Base-by-base conservation (phyloP, 2,113 vertebrate genomes). In the Barnardius zonarius region DNA sequence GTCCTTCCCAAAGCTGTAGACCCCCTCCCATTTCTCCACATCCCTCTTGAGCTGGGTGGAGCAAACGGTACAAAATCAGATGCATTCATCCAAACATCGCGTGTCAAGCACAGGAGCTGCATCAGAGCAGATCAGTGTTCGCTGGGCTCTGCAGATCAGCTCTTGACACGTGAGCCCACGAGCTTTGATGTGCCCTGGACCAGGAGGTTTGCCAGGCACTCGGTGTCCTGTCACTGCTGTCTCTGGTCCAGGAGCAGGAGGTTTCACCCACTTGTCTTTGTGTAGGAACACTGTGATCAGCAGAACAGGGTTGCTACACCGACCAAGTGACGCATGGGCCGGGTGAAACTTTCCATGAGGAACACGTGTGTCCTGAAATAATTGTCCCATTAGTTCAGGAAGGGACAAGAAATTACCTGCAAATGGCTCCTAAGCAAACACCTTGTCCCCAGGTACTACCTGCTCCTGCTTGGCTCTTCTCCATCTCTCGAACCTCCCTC, bases 321-420 rank as follows among this genome's bases (percentile, higher is more conserved):
- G 1, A 23, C 2, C 25, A 52, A 9, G 46, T 95, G 95, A 97
- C 59, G 66, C 62, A 84, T 0, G 1, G 69, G 12, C 73, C 4
- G 52, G 6, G 61, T 93, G 93, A 74, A 95, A 96, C 81, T 96
- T 96, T 97, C 91, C 95, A 68, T 91, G 81, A 95, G 83, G 35
- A 81, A 51, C 94, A 84, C 9, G 12, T 74, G 88, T 31, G 69
- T 54, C 72, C 49, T 22, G 7, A 63, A 92, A 84, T 89, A 95
- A 95, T 95, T 75, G 66, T 33, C 55, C 95, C 35, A 92, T 95
- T 95, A 96, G 95, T 96, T 95, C 95, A 35, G 95, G 93, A 93
- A 97, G 89, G 80, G 48, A 93, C 69, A 43, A 96, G 91, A 87
- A 95, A 89, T 72, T 30, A 37, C 74, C 92, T 41, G 41, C 44